Evolutionary conservation across 2,113 vertebrate genomes (phyloP).

Genomic region (human): GRCh38 chr16:3294001-3294500

Average conservation of each 20-base stretch:
- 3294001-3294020: no score
- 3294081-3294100: no score
- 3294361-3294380: neutral
- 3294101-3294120: no score
- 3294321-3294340: neutral
- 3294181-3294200: no score
- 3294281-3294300: neutral
- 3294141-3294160: no score
- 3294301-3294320: neutral
- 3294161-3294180: no score
- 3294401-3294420: neutral
- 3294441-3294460: neutral
- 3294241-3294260: neutral
- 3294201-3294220: no score
- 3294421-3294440: neutral
- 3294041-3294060: no score
- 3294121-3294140: no score
- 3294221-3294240: neutral
- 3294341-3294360: neutral
- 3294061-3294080: no score
- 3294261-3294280: neutral
- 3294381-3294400: neutral
- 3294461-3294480: neutral
- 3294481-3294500: conserved; percentile 2
- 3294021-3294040: no score